Evolutionary conservation across 2,113 vertebrate genomes (phyloP).

Genomic region (Sturnira hondurensis): DNA sequence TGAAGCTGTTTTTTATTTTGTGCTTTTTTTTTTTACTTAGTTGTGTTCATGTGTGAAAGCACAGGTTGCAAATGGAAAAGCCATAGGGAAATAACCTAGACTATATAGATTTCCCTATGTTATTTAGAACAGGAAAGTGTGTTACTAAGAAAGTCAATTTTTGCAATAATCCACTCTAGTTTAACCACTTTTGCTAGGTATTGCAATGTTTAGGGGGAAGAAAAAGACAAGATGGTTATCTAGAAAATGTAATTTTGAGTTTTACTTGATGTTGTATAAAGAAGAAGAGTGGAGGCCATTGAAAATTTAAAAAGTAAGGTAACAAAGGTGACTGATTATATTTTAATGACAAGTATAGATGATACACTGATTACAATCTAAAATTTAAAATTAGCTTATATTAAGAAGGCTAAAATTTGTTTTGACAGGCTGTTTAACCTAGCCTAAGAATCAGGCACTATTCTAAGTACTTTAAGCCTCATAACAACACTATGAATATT

Average conservation of each 20-base stretch:
- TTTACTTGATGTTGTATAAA: constrained; percentile 28
- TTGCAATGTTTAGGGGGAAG: neutral
- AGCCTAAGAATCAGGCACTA: neutral
- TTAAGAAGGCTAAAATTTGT: constrained; percentile 8
- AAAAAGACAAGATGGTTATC: neutral
- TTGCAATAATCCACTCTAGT: constrained; percentile 19
- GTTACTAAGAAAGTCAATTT: constrained; percentile 16
- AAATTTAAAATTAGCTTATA: constrained; percentile 20
- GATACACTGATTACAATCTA: neutral
- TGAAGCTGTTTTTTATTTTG: neutral
- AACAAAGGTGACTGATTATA: neutral
- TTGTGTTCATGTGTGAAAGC: constrained; percentile 30
- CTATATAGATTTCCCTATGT: constrained; percentile 14
- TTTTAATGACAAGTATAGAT: constrained; percentile 23
- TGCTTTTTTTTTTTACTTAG: neutral
- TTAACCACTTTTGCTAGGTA: constrained; percentile 29
- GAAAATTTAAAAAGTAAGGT: neutral
- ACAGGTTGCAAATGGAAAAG: constrained; percentile 9
- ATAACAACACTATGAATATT: neutral
- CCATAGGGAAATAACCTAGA: neutral
- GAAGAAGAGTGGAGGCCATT: neutral
- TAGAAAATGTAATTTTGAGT: neutral
- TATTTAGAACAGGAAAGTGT: constrained; percentile 6
- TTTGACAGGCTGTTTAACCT: neutral
- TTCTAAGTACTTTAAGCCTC: neutral